Evolutionary conservation across 2,113 vertebrate genomes (phyloP), one percentile per base, ranked within the genome.

Genomic region (Polypterus bichir): DNA sequence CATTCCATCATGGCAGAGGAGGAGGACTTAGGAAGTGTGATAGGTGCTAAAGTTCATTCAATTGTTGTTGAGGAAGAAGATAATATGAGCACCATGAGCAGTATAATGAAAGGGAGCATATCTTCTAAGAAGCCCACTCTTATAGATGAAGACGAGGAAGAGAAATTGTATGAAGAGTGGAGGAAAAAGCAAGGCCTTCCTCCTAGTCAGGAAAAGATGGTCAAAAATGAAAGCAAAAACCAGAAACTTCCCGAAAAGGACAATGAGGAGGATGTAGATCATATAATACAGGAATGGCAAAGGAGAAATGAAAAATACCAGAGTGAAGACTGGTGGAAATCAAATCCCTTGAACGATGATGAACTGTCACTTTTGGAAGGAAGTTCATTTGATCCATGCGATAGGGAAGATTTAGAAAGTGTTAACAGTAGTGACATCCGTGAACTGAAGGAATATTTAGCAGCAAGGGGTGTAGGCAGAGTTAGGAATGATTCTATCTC

Each of bases 231-330:
- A 8, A 59, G 27, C 49, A 59, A 62, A 2, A 67, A 6, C 27
- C 71, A 49, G 27, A 69, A 57, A n/a, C 47, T 62, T 7, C 48
- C 58, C 1, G 75, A 70, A 1, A 75, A 81, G 0, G 80, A 71
- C 4, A 73, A 86, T 4, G 83, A 77, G 0, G 84, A 83, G 3
- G 81, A 87, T 5, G 74, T 89, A 2, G 77, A 81, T 48, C 65
- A 46, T 64, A 81, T 90, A 68, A 76, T 99, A 63, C 76, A 65
- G 0, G 92, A 97, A 4, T 99, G 96, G 96, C 94, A 97, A 68
- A 9, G 73, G 61, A 86, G 89, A 44, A 99, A 96, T 9, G 92
- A 91, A 70, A 87, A 86, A 64, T 94, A 90, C 67, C 84, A 89
- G 65, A 80, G 63, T 1, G 75, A 85, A 0, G 83, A 79, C 6